phyloP scores from a whole-genome alignment of 2,797 vertebrate species.

The Rhinoraja longicauda region DNA sequence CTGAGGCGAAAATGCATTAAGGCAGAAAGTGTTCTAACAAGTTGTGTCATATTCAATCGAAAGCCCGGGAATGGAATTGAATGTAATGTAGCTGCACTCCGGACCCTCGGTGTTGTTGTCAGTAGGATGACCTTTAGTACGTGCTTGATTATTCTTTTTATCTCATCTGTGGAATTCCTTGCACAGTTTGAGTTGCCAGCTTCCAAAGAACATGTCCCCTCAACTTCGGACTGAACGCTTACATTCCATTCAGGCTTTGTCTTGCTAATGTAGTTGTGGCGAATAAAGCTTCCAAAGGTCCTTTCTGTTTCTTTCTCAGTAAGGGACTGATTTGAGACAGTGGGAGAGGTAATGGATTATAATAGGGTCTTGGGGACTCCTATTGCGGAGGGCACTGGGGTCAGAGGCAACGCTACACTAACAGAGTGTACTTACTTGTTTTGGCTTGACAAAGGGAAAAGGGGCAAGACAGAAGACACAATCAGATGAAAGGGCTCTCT shows the following conservation, averaged over 20 bases:
- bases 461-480: slow-evolving; percentile 10
- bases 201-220: slow-evolving; percentile 66
- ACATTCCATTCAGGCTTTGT: slow-evolving; percentile 59
- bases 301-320: slow-evolving; percentile 56
- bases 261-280: slow-evolving; percentile 75
- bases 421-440: slow-evolving; percentile 62
- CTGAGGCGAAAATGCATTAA: background rate
- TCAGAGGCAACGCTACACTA: slow-evolving; percentile 60
- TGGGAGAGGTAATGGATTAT: slow-evolving; percentile 63
- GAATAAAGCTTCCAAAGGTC: slow-evolving; percentile 69
- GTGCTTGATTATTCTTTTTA: slow-evolving; percentile 47
- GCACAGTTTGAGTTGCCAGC: slow-evolving; percentile 72
- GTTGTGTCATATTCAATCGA: slow-evolving; percentile 23
- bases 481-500: slow-evolving; percentile 67
- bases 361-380: slow-evolving; percentile 58
- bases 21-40: background rate
- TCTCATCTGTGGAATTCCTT: slow-evolving; percentile 61
- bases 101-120: slow-evolving; percentile 43
- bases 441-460: slow-evolving; percentile 66
- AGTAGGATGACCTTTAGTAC: slow-evolving; percentile 50
- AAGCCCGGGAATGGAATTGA: background rate
- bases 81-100: slow-evolving; percentile 43
- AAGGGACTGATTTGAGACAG: slow-evolving; percentile 67
- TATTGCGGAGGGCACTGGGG: slow-evolving; percentile 58
- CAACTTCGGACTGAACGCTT: slow-evolving; percentile 51